Conservation (phyloP, 2,888 invertebrate genomes). For the Ommatoiulus sabulosus region DNA sequence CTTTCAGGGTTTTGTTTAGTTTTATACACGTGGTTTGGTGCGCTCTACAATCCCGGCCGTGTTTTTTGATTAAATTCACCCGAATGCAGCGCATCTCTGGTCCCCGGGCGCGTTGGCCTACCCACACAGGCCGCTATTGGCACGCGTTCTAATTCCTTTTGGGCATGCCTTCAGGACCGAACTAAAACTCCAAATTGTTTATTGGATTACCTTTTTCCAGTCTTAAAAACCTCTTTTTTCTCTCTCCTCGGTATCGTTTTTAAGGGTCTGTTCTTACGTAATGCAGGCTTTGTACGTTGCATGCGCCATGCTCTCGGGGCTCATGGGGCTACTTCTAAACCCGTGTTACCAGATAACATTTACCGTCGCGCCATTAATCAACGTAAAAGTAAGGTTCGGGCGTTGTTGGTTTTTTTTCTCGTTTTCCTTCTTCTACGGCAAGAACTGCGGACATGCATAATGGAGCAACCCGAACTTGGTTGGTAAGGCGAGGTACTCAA, state of each 20-base stretch:
- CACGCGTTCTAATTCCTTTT: slow-evolving; percentile 6
- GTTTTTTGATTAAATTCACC: neutral
- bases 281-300: neutral
- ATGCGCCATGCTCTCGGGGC: neutral
- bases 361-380: neutral
- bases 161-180: neutral
- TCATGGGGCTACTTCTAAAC: slow-evolving; percentile 6
- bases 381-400: neutral
- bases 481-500: neutral
- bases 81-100: neutral
- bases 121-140: neutral
- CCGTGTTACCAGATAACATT: neutral
- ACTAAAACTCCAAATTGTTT: neutral
- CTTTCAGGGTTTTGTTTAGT: neutral
- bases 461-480: neutral
- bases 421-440: neutral
- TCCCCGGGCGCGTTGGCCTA: neutral
- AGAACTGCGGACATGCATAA: slow-evolving; percentile 20
- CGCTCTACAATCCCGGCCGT: neutral
- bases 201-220: neutral
- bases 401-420: neutral
- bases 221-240: neutral
- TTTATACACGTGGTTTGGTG: neutral
- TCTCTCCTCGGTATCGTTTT: neutral
- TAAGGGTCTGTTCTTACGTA: neutral